Base-by-base conservation (phyloP, 2,888 invertebrate genomes). In the Cryptus viduatorius region DNA sequence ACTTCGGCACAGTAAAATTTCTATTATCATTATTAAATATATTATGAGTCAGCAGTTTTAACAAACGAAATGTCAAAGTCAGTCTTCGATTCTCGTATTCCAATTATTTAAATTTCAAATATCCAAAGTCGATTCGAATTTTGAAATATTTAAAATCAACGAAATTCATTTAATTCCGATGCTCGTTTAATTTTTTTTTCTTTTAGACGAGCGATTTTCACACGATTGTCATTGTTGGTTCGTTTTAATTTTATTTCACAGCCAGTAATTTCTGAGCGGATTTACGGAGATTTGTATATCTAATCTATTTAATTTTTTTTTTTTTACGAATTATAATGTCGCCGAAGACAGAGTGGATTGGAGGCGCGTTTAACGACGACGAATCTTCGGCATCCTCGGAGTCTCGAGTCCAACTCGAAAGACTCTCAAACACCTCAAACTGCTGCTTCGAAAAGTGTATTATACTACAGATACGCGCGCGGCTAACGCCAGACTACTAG, bases 401-500 rank as follows among this genome's bases (percentile, higher is more conserved):
- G 59, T 64, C 37, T 42, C 59, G 73, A 65, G 68, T 76, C 64
- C 29, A 12, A 7, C 59, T 77, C 77, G 48, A 56, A 67, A 56
- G 53, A 68, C 67, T 73, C 59, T 64, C 44, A 48, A 24, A 76
- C 68, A 75, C 69, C 37, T 69, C 64, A 19, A 72, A 75, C 82
- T 76, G 72, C 80, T 87, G 86, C 83, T 86, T 87, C 86, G 91
- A 90, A 90, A 91, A 90, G 89, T 88, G 90, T 91, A 89, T 92
- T 64, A 37, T 37, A 84, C 79, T 78, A 73, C 69, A 90, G 92
- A 91, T 91, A 90, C 91, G 90, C 78, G 82, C 79, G 78, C 92
- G 92, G 90, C 92, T 90, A 91, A 91, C 91, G 91, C 91, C 92
- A 91, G 93, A 93, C 92, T 92, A 90, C 91, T 89, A 91, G 91